These are phyloP conservation scores for Drosophila lowei DNA, from an alignment of 1,140 invertebrate genomes.

Conservation along the genomic window DNA sequence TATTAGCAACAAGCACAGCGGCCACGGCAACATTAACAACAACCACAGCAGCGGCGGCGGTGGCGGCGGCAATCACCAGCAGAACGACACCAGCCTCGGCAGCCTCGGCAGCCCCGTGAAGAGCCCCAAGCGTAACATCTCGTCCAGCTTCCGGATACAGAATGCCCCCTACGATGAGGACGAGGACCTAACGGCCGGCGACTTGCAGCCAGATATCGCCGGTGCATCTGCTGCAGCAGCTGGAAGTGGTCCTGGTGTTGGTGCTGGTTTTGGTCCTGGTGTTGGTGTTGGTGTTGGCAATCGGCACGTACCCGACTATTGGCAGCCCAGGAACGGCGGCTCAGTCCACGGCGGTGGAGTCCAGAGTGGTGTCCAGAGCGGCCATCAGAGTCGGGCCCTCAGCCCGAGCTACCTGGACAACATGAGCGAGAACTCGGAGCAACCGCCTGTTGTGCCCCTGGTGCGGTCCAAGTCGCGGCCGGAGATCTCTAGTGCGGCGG, in stretches of 20 bases:
- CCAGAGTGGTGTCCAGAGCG: slow-evolving; percentile 40
- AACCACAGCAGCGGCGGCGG: slow-evolving; percentile 31
- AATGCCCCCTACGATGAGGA: slow-evolving; percentile 62
- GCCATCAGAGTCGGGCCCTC: slow-evolving; percentile 64
- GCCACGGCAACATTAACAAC: slow-evolving; percentile 31
- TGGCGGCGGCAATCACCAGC: slow-evolving; percentile 24
- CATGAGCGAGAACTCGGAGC: slow-evolving; percentile 82
- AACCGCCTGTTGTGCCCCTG: slow-evolving; percentile 78
- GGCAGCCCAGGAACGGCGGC: slow-evolving; percentile 70
- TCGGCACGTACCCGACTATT: slow-evolving; percentile 66
- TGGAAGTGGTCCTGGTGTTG: slow-evolving; percentile 29
- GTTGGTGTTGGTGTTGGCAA: slow-evolving; percentile 20
- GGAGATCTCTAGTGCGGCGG: slow-evolving; percentile 83
- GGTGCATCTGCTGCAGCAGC: slow-evolving; percentile 21
- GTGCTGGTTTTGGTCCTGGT: slow-evolving; percentile 12
- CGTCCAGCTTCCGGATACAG: slow-evolving; percentile 64
- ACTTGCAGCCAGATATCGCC: slow-evolving; percentile 5
- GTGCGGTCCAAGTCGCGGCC: slow-evolving; percentile 81
- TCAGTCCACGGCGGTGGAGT: slow-evolving; percentile 13
- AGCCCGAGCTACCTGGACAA: slow-evolving; percentile 78
- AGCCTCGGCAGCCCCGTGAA: slow-evolving; percentile 62
- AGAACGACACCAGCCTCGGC: slow-evolving; percentile 57
- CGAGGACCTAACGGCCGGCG: slow-evolving; percentile 58
- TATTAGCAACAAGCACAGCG: slow-evolving; percentile 28
- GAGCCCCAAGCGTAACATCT: slow-evolving; percentile 50